These are phyloP conservation scores for Drosophila neotestacea DNA, from an alignment of 2,888 invertebrate genomes.

Conservation along the genomic window DNA sequence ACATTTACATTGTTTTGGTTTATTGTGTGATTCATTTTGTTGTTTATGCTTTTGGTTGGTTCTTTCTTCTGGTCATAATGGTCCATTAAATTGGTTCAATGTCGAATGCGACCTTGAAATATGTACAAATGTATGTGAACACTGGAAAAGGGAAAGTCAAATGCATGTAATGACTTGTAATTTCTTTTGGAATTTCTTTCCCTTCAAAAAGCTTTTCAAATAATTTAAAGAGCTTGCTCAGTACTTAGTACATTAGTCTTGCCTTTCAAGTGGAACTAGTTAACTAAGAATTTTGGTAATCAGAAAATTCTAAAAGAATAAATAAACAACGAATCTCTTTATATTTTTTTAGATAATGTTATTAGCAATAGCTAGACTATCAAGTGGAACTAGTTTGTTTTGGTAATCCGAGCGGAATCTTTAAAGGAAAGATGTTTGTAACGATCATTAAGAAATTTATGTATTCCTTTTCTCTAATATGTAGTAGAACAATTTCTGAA, in stretches of 20 bases:
- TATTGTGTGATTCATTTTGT: constrained; percentile 24
- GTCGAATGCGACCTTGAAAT: constrained; percentile 59
- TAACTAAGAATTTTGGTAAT: not conserved
- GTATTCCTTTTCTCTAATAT: too few relatives aligned
- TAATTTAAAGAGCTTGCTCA: not conserved
- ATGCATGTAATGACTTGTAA: constrained; percentile 55
- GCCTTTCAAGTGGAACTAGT: not conserved
- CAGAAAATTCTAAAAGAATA: too few relatives aligned
- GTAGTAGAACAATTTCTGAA: too few relatives aligned
- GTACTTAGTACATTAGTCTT: not conserved
- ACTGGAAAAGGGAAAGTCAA: constrained; percentile 60
- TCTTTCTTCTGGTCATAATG: constrained; percentile 56
- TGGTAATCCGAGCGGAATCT: too few relatives aligned
- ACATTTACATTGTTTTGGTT: constrained; percentile 50
- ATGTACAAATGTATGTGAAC: not conserved
- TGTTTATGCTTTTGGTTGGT: constrained; percentile 39
- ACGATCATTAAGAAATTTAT: not conserved
- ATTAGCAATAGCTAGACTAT: too few relatives aligned
- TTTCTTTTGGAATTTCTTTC: constrained; percentile 32
- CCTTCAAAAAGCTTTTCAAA: not conserved
- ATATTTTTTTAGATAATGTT: too few relatives aligned
- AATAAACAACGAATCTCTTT: too few relatives aligned
- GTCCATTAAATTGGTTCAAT: constrained; percentile 33
- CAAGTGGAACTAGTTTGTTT: too few relatives aligned
- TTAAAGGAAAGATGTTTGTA: not conserved